Evolutionary conservation across 2,888 invertebrate genomes (phyloP), one percentile per base, ranked within the genome.

Genomic region (Drosophila nr. perissopoda): DNA sequence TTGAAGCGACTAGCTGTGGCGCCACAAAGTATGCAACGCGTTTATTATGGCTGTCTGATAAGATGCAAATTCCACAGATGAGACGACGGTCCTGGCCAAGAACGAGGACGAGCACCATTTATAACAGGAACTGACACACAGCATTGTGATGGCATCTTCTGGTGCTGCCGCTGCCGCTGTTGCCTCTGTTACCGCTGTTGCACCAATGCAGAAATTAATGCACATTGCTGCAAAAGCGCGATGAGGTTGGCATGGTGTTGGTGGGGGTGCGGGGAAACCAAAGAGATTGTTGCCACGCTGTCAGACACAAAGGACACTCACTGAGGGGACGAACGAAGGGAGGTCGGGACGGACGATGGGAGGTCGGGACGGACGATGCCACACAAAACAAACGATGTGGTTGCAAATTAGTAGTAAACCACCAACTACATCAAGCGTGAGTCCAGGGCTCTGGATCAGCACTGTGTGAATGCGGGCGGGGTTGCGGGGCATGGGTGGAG

Each of bases 341-440:
- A 48, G 46, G 53, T 11, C 25, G 62, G 46, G 49, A 49, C 34
- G 54, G 48, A 25, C 59, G 42, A 52, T 18, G 46, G 46, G 51
- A 42, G 46, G 53, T 11, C 25, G 31, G 27, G 65, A 64, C 62
- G 49, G 72, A 64, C 57, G 46, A 57, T 49, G 69, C 74, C 88
- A 70, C 85, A 85, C 83, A 87, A 87, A 87, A 87, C 86, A 87
- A 87, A 89, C 89, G 86, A 89, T 87, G 89, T 89, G 86, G 86
- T 86, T 86, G 86, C 86, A 86, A 86, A 87, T 89, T 89, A 87
- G 86, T 89, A 87, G 86, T 86, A 87, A 87, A 87, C 86, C 89
- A 89, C 82, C 85, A 87, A 87, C 86, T 89, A 89, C 86, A 87
- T 87, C 85, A 87, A 84, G 82, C 82, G 80, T 74, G 81, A 79